phyloP scores from a whole-genome alignment of 2,797 vertebrate genomes.

The Sebastes hubbsi region DNA sequence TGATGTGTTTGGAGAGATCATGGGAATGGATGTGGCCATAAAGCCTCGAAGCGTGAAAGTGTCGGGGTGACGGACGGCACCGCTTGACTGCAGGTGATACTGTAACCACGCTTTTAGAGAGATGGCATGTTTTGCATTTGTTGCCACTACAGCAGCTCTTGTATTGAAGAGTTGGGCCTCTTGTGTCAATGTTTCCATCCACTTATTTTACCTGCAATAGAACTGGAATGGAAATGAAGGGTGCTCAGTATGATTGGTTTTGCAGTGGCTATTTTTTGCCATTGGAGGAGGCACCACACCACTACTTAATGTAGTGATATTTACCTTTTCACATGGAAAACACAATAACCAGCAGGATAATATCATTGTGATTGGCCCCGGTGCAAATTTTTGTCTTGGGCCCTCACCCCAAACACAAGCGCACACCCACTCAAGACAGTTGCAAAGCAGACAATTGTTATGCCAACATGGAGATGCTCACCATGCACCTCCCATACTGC shows the following conservation, averaged over 20 bases:
- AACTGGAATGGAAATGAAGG: neutral
- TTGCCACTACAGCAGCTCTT: neutral
- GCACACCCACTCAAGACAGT: too few species aligned
- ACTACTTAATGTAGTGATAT: neutral
- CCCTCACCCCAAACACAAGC: too few species aligned
- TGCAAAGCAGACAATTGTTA: too few species aligned
- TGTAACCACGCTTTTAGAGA: constrained; percentile 27
- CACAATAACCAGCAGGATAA: too few species aligned
- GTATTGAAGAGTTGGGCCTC: neutral
- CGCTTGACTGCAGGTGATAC: constrained; percentile 48
- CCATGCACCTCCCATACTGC: too few species aligned
- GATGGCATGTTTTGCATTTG: constrained; percentile 26
- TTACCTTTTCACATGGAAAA: neutral
- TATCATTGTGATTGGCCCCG: too few species aligned
- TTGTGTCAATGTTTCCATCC: constrained; percentile 1
- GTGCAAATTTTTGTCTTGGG: too few species aligned
- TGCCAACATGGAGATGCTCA: too few species aligned
- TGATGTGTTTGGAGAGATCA: constrained; percentile 57
- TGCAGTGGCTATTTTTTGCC: constrained; percentile 21
- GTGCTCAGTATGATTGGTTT: neutral
- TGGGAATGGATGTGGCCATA: constrained; percentile 48
- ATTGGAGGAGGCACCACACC: constrained; percentile 1
- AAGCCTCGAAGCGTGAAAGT: constrained; percentile 44
- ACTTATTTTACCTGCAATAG: neutral
- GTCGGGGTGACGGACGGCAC: constrained; percentile 44